Conservation (phyloP, 2,797 vertebrate species). For the Nyctibius grandis region DNA sequence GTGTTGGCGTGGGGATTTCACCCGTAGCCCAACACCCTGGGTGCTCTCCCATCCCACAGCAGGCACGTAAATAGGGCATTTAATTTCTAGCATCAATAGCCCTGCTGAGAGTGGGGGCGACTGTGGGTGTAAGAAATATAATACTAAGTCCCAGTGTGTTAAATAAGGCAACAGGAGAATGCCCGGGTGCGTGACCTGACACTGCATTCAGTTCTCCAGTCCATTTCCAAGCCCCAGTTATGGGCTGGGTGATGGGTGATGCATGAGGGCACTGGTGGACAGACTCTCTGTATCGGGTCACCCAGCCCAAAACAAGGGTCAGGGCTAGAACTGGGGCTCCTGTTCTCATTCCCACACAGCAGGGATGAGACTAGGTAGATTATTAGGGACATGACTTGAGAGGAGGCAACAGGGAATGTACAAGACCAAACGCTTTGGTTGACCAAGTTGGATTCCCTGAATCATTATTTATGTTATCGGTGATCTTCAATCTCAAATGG, state of each 20-base stretch:
- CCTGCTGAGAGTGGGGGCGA: rapidly evolving
- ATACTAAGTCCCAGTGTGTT: not conserved
- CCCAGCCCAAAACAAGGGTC: not conserved
- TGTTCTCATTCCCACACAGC: not conserved
- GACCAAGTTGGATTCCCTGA: rapidly evolving
- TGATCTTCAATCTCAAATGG: not conserved
- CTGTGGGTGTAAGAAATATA: not conserved
- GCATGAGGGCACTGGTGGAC: not conserved
- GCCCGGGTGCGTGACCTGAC: not conserved
- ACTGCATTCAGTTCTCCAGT: too few species aligned
- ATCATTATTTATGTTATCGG: not conserved
- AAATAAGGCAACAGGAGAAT: not conserved
- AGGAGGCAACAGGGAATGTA: not conserved
- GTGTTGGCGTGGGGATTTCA: not conserved
- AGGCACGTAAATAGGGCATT: rapidly evolving
- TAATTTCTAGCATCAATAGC: not conserved
- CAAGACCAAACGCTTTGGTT: not conserved
- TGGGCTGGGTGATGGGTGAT: not conserved
- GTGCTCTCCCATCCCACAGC: not conserved
- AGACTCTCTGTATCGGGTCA: not conserved
- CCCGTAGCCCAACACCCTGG: not conserved
- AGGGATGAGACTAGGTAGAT: not conserved
- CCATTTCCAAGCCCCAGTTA: not conserved
- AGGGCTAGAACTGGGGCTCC: not conserved
- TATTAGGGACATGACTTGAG: not conserved